Evolutionary conservation across 1,140 invertebrate species (phyloP).

Genomic region (Helicoverpa armigera): DNA sequence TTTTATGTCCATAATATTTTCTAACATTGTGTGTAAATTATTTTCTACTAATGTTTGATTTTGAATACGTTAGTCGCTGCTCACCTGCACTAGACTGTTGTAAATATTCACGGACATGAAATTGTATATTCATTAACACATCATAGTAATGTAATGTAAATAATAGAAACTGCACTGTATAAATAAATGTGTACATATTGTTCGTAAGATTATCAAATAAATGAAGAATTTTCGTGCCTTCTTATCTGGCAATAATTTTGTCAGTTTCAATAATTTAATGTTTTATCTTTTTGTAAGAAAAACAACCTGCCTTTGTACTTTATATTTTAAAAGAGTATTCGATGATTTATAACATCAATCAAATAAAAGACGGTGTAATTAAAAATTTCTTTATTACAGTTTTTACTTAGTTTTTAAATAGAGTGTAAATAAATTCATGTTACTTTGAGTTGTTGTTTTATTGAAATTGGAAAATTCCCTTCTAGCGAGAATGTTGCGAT

Average conservation of each 20-base stretch:
- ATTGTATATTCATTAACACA: constrained; percentile 19
- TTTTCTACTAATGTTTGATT: neutral
- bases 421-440: constrained; percentile 45
- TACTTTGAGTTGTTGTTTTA: constrained; percentile 31
- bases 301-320: neutral
- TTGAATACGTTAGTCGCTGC: neutral
- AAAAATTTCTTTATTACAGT: constrained; percentile 13
- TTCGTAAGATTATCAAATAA: constrained; percentile 44
- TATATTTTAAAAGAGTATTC: neutral
- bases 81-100: neutral
- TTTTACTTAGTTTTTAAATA: constrained; percentile 25
- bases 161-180: constrained; percentile 45
- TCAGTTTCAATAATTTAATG: constrained; percentile 3
- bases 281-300: neutral
- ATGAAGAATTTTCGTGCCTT: constrained; percentile 57
- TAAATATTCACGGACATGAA: constrained; percentile 29
- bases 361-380: neutral
- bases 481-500: too few relatives aligned
- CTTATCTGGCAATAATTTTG: constrained; percentile 34
- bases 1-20: too few relatives aligned
- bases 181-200: constrained; percentile 55
- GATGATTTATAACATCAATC: neutral
- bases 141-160: constrained; percentile 41
- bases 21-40: too few relatives aligned
- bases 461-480: neutral